Conservation (phyloP, 1,140 invertebrate species). For the Bombus affinis region DNA sequence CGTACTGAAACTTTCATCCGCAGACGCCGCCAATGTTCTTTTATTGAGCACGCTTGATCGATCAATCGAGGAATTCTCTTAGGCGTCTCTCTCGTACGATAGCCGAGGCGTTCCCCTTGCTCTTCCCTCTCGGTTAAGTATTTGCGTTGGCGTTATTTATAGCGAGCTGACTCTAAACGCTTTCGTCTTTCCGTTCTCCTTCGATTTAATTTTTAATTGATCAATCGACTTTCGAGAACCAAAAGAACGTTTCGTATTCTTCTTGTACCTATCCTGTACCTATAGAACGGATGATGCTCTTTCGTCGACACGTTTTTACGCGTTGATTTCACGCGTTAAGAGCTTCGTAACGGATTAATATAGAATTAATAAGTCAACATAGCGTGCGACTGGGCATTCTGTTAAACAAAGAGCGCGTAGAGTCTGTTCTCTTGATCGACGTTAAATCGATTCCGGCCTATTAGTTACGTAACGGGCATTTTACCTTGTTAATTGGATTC, state of each 20-base stretch:
- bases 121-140: not conserved
- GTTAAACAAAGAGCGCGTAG: not conserved
- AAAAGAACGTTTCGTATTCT: not conserved
- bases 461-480: not conserved
- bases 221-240: not conserved
- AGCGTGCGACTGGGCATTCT: not conserved
- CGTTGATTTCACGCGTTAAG: not conserved
- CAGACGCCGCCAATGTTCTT: slow-evolving; percentile 18
- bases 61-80: slow-evolving; percentile 44
- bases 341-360: not conserved
- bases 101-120: not conserved
- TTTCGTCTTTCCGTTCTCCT: not conserved
- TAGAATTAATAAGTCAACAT: not conserved
- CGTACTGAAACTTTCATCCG: slow-evolving; percentile 48
- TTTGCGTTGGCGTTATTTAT: not conserved
- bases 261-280: not conserved
- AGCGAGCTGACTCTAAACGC: not conserved
- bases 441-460: no score
- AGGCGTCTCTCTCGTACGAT: not conserved
- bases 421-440: not conserved
- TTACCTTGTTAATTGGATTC: slow-evolving; percentile 3
- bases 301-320: not conserved
- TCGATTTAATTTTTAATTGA: not conserved
- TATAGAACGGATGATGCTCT: no score
- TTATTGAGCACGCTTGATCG: slow-evolving; percentile 45